Conservation (phyloP, 2,113 vertebrate genomes). For the Clinocottus analis region DNA sequence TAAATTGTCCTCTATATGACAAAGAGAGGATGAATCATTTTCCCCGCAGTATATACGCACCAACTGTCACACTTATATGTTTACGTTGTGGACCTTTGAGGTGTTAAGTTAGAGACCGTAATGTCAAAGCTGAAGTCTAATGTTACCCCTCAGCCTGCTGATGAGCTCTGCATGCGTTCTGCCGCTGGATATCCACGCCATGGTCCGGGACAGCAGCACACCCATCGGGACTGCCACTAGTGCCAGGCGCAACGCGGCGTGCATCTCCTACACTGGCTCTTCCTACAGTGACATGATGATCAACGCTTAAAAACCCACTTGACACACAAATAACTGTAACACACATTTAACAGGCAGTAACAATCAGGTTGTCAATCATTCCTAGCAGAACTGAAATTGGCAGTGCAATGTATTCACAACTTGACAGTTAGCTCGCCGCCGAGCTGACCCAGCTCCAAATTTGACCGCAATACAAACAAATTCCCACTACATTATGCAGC, state of each 20-base stretch:
- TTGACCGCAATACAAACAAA: not conserved
- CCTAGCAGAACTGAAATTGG: not conserved
- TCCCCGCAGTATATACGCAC: not conserved
- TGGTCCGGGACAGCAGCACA: conserved; percentile 87
- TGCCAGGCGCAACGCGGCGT: conserved; percentile 62
- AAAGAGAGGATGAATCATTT: no score
- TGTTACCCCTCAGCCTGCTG: conserved; percentile 87
- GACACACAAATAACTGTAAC: not conserved
- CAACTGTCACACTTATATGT: not conserved
- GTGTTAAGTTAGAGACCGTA: not conserved
- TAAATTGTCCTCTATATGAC: not conserved
- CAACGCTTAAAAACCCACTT: not conserved
- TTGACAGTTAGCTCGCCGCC: conserved; percentile 3
- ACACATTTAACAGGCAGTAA: not conserved
- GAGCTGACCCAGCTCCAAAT: not conserved
- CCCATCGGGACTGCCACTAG: conserved; percentile 86
- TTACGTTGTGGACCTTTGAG: not conserved
- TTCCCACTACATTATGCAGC: not conserved
- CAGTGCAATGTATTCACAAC: not conserved
- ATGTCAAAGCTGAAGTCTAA: not conserved
- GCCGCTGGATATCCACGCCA: conserved; percentile 92
- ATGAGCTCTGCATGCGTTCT: conserved; percentile 89
- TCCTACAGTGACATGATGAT: conserved; percentile 49
- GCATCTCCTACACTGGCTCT: conserved; percentile 82
- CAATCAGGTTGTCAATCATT: not conserved